phyloP scores from a whole-genome alignment of 2,888 invertebrate genomes.

The Drosophila paucipuncta region DNA sequence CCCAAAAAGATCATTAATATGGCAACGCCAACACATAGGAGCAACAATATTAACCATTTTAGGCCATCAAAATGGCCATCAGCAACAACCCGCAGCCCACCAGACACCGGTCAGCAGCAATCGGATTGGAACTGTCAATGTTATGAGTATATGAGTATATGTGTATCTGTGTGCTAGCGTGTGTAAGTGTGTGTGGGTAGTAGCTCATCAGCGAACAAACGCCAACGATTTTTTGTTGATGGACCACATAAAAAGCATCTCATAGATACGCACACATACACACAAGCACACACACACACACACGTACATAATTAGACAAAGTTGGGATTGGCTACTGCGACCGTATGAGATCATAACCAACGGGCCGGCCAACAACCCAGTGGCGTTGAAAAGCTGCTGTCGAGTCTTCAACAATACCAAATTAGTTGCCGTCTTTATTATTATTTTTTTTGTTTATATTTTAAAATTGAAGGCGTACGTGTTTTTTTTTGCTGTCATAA shows the following conservation, averaged over 20 bases:
- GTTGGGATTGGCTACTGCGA: constrained; percentile 74
- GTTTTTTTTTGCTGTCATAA: constrained; percentile 56
- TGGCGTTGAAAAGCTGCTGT: constrained; percentile 39
- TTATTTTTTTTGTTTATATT: constrained; percentile 14
- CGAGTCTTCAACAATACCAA: constrained; percentile 53
- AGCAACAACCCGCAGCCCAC: constrained; percentile 38
- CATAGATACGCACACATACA: constrained; percentile 55
- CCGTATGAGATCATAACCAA: constrained; percentile 66
- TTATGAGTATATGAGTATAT: not conserved
- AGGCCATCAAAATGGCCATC: constrained; percentile 67
- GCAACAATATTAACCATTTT: constrained; percentile 15
- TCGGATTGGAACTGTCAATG: constrained; percentile 20
- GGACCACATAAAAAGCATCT: constrained; percentile 56
- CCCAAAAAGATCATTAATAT: constrained; percentile 58
- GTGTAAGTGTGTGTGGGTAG: constrained; percentile 45
- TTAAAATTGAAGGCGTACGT: constrained; percentile 61
- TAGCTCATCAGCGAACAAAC: constrained; percentile 52
- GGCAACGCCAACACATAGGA: constrained; percentile 61
- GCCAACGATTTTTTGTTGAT: constrained; percentile 56
- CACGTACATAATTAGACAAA: constrained; percentile 60
- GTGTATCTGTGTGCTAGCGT: constrained; percentile 9
- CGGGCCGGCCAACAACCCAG: constrained; percentile 38
- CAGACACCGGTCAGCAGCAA: constrained; percentile 30
- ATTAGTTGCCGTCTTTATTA: constrained; percentile 50
- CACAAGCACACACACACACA: constrained; percentile 23